phyloP scores from a whole-genome alignment of 2,888 invertebrate genomes.

The Pyrrhosoma nymphula region DNA sequence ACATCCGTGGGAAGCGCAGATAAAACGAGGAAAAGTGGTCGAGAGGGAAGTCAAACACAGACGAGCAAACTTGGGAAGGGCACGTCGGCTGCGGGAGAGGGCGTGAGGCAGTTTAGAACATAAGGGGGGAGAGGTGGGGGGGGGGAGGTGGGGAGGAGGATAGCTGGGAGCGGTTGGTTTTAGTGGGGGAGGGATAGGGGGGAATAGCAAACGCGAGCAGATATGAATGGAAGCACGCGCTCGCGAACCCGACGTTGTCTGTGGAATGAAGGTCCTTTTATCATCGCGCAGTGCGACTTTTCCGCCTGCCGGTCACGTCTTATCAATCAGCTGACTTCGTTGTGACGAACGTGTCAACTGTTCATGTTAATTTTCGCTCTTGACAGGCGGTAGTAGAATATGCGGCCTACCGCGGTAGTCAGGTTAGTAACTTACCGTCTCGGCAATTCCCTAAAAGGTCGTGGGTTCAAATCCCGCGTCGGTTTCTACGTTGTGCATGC shows the following conservation, averaged over 20 bases:
- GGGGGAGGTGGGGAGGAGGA: background rate
- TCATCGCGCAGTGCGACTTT: background rate
- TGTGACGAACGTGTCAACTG: background rate
- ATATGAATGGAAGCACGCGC: conserved; percentile 9
- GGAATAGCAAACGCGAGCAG: background rate
- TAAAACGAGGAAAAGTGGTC: background rate
- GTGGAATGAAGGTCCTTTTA: conserved; percentile 6
- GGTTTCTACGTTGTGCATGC: too few relatives aligned
- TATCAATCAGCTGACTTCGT: background rate
- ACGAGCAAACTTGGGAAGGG: conserved; percentile 13
- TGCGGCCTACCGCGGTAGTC: too few relatives aligned
- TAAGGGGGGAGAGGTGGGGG: background rate
- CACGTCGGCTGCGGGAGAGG: background rate
- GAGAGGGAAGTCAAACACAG: background rate
- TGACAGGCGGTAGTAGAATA: too few relatives aligned
- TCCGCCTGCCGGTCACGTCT: background rate
- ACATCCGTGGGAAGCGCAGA: background rate
- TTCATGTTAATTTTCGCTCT: background rate
- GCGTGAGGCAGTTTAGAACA: background rate
- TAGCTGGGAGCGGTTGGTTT: background rate
- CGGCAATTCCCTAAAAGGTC: too few relatives aligned
- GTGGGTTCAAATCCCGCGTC: too few relatives aligned
- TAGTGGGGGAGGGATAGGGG: too few relatives aligned
- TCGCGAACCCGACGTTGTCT: background rate
- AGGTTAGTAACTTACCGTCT: too few relatives aligned